Base-by-base conservation (phyloP, 2,797 vertebrate genomes). In the Taeniopygia guttata region DNA sequence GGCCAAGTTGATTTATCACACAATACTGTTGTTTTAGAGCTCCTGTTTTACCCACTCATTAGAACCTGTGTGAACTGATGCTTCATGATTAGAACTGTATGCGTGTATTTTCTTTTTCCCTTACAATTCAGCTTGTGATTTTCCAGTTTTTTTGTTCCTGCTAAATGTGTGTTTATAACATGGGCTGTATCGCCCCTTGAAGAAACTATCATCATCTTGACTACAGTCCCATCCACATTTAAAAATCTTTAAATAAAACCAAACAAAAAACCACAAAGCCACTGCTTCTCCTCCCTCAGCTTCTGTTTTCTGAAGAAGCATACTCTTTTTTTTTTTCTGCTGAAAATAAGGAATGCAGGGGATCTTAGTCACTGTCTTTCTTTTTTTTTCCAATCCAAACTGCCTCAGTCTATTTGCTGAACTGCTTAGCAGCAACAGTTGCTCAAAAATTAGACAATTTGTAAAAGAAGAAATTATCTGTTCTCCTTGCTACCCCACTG, bases 381-480 rank as follows among this genome's bases (percentile, higher is more conserved):
- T 30, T 58, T 58, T 84, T 59, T 46, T 60, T 40, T 60, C n/a
- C 32, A 79, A 5, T 56, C 74, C 13, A 12, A 93, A 58, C 78
- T 88, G n/a, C 86, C 70, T 93, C 42, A 63, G 40, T n/a, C 68
- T 75, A 23, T 89, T 91, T 70, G 40, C 64, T 14, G 16, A 87
- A 90, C 16, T 7, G 5, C 54, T 94, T 85, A 67, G 84, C 79
- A 94, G 83, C 38, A 89, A 64, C 16, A 34, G 46, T 92, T 72
- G 32, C 70, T 94, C n/a, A 59, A 93, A 96, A 87, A 87, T 87
- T 34, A 83, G 72, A 46, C n/a, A 26, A 87, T 76, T 84, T 81
- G 46, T 75, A 77, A 43, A 69, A 79, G 81, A 82, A 70, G 36
- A 70, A 90, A 81, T 76, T 49, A 92, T 49, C 60, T 42, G 23